These are phyloP conservation scores for Bactericera cockerelli DNA, from an alignment of 1,140 invertebrate genomes.

Conservation along the genomic window DNA sequence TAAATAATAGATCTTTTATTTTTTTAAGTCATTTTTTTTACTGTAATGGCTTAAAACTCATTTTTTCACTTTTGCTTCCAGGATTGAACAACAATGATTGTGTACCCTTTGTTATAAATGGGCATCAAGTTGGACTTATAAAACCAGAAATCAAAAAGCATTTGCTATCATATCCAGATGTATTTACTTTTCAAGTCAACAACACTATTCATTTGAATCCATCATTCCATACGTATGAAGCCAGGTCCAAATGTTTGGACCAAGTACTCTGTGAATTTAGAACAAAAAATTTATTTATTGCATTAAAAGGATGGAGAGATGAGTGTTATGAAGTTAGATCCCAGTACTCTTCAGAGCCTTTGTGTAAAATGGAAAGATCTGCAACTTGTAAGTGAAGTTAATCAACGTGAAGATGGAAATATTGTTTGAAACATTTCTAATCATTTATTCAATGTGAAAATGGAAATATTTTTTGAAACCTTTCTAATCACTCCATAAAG, in stretches of 20 bases:
- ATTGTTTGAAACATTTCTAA: too few relatives aligned
- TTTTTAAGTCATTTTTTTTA: neutral
- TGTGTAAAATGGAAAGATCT: slow-evolving; percentile 81
- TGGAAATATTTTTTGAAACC: too few relatives aligned
- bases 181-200: slow-evolving; percentile 37
- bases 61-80: slow-evolving; percentile 28
- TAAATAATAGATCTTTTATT: neutral
- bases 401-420: too few relatives aligned
- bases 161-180: slow-evolving; percentile 64
- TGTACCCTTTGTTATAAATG: slow-evolving; percentile 70
- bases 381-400: slow-evolving; percentile 53
- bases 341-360: slow-evolving; percentile 45
- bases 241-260: slow-evolving; percentile 61
- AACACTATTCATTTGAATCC: slow-evolving; percentile 67
- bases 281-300: slow-evolving; percentile 43
- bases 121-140: slow-evolving; percentile 73
- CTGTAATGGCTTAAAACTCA: neutral
- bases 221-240: slow-evolving; percentile 63
- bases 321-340: slow-evolving; percentile 78
- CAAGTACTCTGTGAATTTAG: slow-evolving; percentile 57
- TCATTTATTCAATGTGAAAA: too few relatives aligned
- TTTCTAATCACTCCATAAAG: too few relatives aligned
- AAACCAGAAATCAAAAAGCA: slow-evolving; percentile 62
- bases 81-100: slow-evolving; percentile 57
- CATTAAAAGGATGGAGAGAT: slow-evolving; percentile 76